Evolutionary conservation across 2,888 invertebrate species (phyloP), one percentile per base, ranked within the genome.

Genomic region (Tipula vernalis): DNA sequence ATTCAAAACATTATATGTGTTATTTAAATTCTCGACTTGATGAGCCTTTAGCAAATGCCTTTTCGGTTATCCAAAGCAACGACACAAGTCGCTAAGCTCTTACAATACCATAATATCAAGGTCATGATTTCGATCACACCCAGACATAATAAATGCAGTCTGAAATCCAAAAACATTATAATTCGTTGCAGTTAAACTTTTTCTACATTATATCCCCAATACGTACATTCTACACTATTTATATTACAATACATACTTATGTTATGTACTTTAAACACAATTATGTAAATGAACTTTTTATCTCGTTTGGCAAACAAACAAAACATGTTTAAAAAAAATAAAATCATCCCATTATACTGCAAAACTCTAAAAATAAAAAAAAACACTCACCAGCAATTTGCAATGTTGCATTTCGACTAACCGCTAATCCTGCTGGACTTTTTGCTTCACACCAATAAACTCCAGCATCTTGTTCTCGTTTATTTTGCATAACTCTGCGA

Each of bases 361-460:
- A 71, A 71, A 71, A 18, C 15, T 51, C 15, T 15, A 28, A 85
- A 85, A 42, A 86, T 86, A 83, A 44, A 42, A 83, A 41, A 85
- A 71, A 51, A 36, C 84, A 87, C 93, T 93, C 91, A 96, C 95
- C 94, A 90, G 96, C 96, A 89, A 96, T 95, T 91, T 95, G 94
- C 88, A 97, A 93, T 83, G 96, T 95, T 86, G 96, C 97, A 90
- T 96, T 96, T 88, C 94, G 92, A 89, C 95, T 96, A 88, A 93
- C 93, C 85, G 94, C 95, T 85, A 93, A 93, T n/a, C 96, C 96
- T 44, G 94, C 94, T 87, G 93, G 92, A 90, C 96, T 97, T 89
- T 93, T 93, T 3, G 96, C 96, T 88, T 96, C 95, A 90, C 96
- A 96, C 95, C 96, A 96, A 90, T 96, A 97, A 36, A 95, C 94